These are phyloP conservation scores for Dysdera silvatica DNA, from an alignment of 1,140 invertebrate genomes.

Conservation along the genomic window DNA sequence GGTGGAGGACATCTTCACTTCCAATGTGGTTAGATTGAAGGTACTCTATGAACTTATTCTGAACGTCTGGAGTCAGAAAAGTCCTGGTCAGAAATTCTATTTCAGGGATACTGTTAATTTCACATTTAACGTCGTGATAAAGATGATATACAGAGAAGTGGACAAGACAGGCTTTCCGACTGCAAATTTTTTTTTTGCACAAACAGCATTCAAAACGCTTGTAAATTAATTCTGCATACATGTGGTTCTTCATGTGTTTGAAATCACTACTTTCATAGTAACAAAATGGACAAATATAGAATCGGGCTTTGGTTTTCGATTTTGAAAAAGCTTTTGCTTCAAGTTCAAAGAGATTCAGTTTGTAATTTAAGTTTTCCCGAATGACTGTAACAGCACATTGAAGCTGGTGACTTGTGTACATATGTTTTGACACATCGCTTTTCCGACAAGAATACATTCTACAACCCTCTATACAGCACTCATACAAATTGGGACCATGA, in stretches of 20 bases:
- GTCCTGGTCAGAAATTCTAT: not conserved
- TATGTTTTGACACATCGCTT: not conserved
- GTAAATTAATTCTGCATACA: slow-evolving; percentile 18
- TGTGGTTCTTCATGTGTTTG: slow-evolving; percentile 15
- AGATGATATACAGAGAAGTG: slow-evolving; percentile 1
- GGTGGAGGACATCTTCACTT: too few species aligned
- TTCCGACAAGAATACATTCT: slow-evolving; percentile 6
- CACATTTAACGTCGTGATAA: not conserved
- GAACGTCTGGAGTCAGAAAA: too few species aligned
- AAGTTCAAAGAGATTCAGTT: too few species aligned
- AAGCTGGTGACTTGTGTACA: not conserved
- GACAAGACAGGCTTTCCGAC: not conserved
- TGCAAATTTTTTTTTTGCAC: not conserved
- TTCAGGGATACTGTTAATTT: not conserved
- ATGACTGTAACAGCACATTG: not conserved
- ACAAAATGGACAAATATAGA: slow-evolving; percentile 11
- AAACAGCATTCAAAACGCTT: slow-evolving; percentile 2
- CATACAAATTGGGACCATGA: slow-evolving; percentile 15
- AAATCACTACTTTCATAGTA: not conserved
- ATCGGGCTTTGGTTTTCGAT: not conserved
- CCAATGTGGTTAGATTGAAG: too few species aligned
- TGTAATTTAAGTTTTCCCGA: not conserved
- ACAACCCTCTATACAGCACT: not conserved
- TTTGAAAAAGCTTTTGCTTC: not conserved
- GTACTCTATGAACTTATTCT: too few species aligned